Base-by-base conservation (phyloP, 2,888 invertebrate species). In the Oligia fasciuncula region DNA sequence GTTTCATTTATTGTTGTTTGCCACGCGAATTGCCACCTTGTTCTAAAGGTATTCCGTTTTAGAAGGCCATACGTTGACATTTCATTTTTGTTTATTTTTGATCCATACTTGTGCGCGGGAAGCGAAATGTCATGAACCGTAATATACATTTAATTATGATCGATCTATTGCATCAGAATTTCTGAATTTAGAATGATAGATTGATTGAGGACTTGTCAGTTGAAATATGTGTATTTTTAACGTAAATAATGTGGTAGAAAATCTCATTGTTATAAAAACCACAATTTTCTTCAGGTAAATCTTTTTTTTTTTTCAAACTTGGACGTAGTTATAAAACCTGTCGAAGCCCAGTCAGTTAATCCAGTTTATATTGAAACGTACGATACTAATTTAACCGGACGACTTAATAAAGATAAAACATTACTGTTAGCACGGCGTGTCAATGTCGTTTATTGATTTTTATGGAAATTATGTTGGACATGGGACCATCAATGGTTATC, bases 21-120 rank as follows among this genome's bases (percentile, higher is more conserved):
- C 79, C 89, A 92, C 83, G 87, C 92, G 84, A 93, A 89, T 89
- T 86, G 90, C 77, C 79, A 90, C 92, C 90, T 90, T 92, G 89
- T 85, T 78, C 60, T 77, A 75, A 81, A 74, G 63, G 76, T 82
- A 66, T 71, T 80, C 54, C n/a, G 70, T 79, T 83, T 79, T 65
- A 54, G 54, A 85, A 77, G 35, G 71, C 14, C 69, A 70, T 57
- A 35, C 73, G 60, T 70, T 80, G 80, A 81, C 77, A 81, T 81
- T 85, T 79, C 9, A 65, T 72, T 77, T 76, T 76, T 77, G 62
- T 84, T 68, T 76, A 54, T 74, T 75, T 85, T 80, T 70, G 57
- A 70, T 80, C 71, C 66, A 60, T 84, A 49, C 49, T 75, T 68
- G 68, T 68, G 49, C 82, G 79, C 76, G 82, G 71, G 77, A 79